A percentile compares a stretch with the other conserved stretches of the same genome.
Conservation (phyloP, 92 coral and sea anemone species). For the Muricea muricata region DNA sequence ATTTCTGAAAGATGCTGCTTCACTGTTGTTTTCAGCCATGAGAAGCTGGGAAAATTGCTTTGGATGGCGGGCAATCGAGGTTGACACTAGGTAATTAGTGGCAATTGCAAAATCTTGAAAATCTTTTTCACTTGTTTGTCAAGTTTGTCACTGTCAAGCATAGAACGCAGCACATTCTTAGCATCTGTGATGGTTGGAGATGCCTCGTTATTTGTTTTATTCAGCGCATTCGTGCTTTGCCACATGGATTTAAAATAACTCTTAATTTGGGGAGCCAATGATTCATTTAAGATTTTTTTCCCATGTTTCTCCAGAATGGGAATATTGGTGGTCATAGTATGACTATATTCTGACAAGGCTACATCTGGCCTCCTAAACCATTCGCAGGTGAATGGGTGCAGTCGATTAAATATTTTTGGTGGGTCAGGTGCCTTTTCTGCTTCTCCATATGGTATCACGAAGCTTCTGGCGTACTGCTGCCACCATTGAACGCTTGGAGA, state of each 20-base stretch:
- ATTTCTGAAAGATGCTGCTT: no score
- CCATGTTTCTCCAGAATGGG: no score
- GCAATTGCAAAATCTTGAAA: neutral
- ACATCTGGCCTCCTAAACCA: constrained; percentile 17
- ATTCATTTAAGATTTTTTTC: no score
- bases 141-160: neutral
- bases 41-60: no score
- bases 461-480: neutral
- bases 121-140: neutral
- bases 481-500: no score
- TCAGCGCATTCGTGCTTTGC: neutral
- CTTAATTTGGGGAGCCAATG: neutral
- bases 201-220: neutral
- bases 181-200: neutral
- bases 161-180: neutral
- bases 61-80: neutral
- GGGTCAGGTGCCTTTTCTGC: neutral
- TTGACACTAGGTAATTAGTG: neutral
- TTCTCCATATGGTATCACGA: neutral
- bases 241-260: neutral
- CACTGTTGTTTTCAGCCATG: no score
- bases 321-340: neutral
- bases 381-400: constrained; percentile 24
- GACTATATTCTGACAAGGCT: neutral
- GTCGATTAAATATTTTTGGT: neutral